These are phyloP conservation scores for Pachycephala philippinensis DNA, from an alignment of 2,113 vertebrate species.

Conservation along the genomic window DNA sequence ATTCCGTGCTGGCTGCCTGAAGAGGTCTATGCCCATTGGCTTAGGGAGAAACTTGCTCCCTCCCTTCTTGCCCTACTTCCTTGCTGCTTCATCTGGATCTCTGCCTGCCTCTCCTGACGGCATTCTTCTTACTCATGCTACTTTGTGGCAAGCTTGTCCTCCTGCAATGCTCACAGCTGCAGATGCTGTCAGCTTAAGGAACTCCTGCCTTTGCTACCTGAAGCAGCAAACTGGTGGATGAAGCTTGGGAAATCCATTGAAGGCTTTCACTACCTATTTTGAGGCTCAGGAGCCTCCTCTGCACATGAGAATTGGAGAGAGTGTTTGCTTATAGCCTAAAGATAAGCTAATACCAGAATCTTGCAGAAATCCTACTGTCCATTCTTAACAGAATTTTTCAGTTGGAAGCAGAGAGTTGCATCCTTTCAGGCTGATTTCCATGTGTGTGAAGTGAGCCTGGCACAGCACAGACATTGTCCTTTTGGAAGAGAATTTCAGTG, in stretches of 20 bases:
- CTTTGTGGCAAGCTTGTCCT: background rate
- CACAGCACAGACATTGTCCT: background rate
- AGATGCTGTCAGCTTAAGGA: background rate
- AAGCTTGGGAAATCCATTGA: background rate
- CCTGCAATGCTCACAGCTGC: background rate
- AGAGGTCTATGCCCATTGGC: background rate
- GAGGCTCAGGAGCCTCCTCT: background rate
- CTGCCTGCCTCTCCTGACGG: background rate
- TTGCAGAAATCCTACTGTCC: background rate
- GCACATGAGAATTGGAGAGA: fast-evolving
- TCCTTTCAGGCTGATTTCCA: background rate
- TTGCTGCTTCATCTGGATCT: background rate
- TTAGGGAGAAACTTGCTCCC: background rate
- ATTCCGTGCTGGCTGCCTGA: background rate
- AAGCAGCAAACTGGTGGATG: background rate
- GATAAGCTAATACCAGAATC: background rate
- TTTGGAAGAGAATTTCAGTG: background rate
- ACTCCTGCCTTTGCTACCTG: background rate
- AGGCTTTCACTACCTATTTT: background rate
- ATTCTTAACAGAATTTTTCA: background rate
- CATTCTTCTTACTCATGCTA: background rate
- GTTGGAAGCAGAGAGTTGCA: background rate
- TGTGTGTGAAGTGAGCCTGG: background rate
- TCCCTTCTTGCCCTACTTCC: conserved; percentile 7
- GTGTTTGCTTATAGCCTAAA: background rate